Conservation (phyloP, 2,113 vertebrate genomes). For the Paradoxurus hermaphroditus region DNA sequence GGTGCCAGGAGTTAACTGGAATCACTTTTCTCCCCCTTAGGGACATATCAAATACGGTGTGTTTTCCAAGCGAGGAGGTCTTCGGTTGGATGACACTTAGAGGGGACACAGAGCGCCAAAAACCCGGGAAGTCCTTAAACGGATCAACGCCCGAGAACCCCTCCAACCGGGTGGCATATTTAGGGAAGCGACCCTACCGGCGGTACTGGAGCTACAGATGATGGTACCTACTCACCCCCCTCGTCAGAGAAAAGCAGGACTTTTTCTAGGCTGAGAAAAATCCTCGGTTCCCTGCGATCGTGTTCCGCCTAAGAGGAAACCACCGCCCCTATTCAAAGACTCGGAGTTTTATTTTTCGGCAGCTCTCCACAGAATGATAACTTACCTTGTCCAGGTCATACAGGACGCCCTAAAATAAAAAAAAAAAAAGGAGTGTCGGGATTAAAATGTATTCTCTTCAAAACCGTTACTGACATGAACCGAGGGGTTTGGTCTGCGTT, state of each 20-base stretch:
- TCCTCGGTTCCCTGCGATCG: not conserved
- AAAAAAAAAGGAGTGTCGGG: not conserved
- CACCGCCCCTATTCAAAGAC: no score
- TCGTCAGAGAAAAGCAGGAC: not conserved
- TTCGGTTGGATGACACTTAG: not conserved
- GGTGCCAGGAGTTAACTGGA: not conserved
- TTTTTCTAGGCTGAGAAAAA: not conserved
- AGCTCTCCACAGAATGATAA: not conserved
- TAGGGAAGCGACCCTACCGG: not conserved
- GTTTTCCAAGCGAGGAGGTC: not conserved
- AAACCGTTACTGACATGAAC: not conserved
- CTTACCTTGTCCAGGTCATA: constrained; percentile 99
- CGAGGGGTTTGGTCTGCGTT: not conserved
- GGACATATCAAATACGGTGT: not conserved
- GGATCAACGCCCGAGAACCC: not conserved
- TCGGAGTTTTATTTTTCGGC: not conserved
- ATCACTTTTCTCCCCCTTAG: not conserved
- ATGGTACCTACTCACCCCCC: not conserved
- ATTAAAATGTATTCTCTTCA: constrained; percentile 47
- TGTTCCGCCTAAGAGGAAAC: not conserved
- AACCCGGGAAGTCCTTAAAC: not conserved
- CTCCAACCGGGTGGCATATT: not conserved
- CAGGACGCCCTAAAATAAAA: constrained; percentile 91
- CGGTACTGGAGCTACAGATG: not conserved
- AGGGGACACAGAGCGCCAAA: not conserved